Base-by-base conservation (phyloP, 2,888 invertebrate species). In the Hipparchia semele region DNA sequence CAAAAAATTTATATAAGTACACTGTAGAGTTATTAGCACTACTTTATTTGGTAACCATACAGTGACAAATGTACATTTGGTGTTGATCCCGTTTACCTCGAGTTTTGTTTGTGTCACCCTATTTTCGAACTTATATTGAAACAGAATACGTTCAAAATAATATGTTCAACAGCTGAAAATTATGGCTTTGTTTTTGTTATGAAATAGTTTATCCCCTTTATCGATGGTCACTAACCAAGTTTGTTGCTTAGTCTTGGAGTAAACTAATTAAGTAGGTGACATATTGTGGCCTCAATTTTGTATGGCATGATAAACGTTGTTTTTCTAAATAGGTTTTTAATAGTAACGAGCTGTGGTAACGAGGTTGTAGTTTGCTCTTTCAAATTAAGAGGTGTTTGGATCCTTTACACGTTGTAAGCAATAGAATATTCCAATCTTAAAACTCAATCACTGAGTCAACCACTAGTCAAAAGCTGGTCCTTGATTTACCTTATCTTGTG, bases 121-220 rank as follows among this genome's bases (percentile, higher is more conserved):
- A 76, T 72, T 74, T 73, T 75, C 74, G 68, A 75, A 74, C 71
- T 75, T 75, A 72, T 72, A 72, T 73, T 62, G 75, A 72, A 70
- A 73, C 62, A 68, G 73, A 68, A 75, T 73, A 73, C 71, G 68
- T 79, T 76, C 78, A 73, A 80, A 83, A 84, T 82, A 83, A 84
- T 82, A 84, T 81, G 80, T 79, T 79, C 74, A 78, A 79, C 73
- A 77, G 82, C 80, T 78, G 75, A 84, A 80, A 87, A 84, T 87
- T 87, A 89, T 88, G 78, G 81, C 82, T 82, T 86, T 90, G 88
- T 90, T 90, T 89, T 87, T 81, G 83, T 83, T 69, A 71, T 71
- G 56, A 7, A 75, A 72, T 76, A 79, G 79, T 79, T 80, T 77
- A 79, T 80, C 76, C 72, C 68, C 70, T 71, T 76, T 72, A 75